Conservation (phyloP, 2,113 vertebrate species). For the Telmatochromis brachygnathus region DNA sequence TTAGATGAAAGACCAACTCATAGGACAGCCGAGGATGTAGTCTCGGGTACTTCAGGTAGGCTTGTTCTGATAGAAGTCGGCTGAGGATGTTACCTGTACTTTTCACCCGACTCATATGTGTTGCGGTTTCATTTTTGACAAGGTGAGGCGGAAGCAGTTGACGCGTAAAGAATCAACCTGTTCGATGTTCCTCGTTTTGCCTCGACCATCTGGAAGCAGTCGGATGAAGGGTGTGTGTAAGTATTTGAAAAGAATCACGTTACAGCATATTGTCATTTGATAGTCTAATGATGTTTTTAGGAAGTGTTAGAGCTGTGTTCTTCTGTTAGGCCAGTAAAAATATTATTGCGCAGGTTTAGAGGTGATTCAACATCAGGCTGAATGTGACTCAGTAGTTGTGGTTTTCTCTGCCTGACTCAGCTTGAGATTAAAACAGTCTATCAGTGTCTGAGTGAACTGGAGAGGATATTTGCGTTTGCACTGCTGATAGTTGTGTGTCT, state of each 20-base stretch:
- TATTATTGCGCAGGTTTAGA: neutral
- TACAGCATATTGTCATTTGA: neutral
- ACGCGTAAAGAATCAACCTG: constrained; percentile 15
- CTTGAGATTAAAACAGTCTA: neutral
- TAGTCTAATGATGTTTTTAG: neutral
- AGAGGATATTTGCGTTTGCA: neutral
- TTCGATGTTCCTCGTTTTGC: constrained; percentile 15
- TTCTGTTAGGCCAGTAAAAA: neutral
- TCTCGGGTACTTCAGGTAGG: neutral
- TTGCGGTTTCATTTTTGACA: constrained; percentile 16
- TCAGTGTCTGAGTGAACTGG: neutral
- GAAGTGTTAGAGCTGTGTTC: neutral
- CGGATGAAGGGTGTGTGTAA: neutral
- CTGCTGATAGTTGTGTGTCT: neutral
- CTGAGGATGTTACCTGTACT: neutral
- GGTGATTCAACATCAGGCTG: constrained; percentile 54
- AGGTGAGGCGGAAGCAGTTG: constrained; percentile 68
- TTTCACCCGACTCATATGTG: neutral
- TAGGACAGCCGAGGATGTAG: neutral
- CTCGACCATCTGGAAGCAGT: constrained; percentile 2
- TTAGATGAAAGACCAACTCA: constrained; percentile 44
- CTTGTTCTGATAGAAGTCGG: neutral
- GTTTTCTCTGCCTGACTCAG: neutral
- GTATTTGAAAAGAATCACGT: neutral
- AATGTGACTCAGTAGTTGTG: constrained; percentile 29